Evolutionary conservation across 2,113 vertebrate genomes (phyloP).

Genomic region (Zeus faber): DNA sequence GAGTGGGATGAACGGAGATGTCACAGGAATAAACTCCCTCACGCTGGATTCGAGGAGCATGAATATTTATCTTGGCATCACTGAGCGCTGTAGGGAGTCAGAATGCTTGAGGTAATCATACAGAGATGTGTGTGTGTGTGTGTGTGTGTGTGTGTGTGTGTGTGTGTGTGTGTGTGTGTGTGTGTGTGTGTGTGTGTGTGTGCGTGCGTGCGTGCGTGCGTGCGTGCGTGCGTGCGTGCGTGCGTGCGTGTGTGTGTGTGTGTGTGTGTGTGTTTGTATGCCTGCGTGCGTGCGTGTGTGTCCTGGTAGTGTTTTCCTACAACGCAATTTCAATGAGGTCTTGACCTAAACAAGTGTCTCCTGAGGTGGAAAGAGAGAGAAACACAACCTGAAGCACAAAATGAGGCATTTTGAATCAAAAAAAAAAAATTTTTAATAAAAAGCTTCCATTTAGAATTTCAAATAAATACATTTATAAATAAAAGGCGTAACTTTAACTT

Average conservation of each 20-base stretch:
- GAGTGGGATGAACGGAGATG: no score
- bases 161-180: conserved; percentile 14
- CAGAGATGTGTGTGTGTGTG: conserved; percentile 18
- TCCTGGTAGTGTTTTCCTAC: not conserved
- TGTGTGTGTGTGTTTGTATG: not conserved
- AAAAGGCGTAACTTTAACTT: no score
- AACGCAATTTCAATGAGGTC: no score
- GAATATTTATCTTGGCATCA: conserved; percentile 10
- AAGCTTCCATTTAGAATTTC: no score
- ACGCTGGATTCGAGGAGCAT: no score
- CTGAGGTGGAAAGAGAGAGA: no score
- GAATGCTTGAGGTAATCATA: conserved; percentile 28
- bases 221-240: conserved; percentile 11
- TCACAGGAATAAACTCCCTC: no score
- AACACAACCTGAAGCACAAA: no score
- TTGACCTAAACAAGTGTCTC: no score
- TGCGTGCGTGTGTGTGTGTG: conserved; percentile 14
- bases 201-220: not conserved
- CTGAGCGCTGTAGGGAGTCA: conserved; percentile 13
- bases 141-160: conserved; percentile 11
- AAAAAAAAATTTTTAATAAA: no score
- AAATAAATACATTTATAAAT: no score
- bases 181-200: conserved; percentile 12
- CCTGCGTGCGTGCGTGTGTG: not conserved
- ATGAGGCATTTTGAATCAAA: no score